phyloP scores from a whole-genome alignment of 2,113 vertebrate species.

The Glaucidium brasilianum region DNA sequence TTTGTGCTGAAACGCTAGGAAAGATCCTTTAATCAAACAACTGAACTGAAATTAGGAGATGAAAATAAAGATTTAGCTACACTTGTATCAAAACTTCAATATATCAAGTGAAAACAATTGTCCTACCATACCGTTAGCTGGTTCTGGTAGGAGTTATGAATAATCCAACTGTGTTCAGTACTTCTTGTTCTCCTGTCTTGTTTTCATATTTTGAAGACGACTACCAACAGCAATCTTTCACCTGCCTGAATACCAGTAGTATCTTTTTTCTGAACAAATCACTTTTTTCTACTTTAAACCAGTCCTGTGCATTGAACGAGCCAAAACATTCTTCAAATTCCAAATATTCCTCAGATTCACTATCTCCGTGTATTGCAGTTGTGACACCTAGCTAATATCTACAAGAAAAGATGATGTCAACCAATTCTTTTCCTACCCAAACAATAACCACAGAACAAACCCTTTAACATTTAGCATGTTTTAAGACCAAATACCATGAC shows the following conservation, averaged over 20 bases:
- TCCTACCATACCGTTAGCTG: background rate
- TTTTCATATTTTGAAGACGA: background rate
- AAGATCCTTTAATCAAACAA: background rate
- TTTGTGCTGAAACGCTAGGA: background rate
- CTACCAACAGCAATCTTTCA: background rate
- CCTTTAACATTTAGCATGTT: background rate
- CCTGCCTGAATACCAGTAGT: background rate
- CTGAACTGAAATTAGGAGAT: background rate
- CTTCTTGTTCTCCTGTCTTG: background rate
- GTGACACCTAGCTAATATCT: background rate
- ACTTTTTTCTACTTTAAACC: background rate
- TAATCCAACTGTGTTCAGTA: background rate
- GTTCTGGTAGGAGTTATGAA: background rate
- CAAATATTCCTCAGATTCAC: background rate
- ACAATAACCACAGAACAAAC: background rate
- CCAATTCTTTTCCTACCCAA: background rate
- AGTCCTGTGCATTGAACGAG: background rate
- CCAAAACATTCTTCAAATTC: background rate
- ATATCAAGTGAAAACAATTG: background rate
- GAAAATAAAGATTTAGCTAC: background rate
- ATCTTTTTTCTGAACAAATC: background rate
- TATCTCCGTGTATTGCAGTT: background rate
- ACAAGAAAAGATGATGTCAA: background rate
- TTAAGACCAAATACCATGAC: background rate
- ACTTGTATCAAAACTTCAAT: background rate